phyloP scores from a whole-genome alignment of 2,888 invertebrate genomes.

The Lochmaea capreae region DNA sequence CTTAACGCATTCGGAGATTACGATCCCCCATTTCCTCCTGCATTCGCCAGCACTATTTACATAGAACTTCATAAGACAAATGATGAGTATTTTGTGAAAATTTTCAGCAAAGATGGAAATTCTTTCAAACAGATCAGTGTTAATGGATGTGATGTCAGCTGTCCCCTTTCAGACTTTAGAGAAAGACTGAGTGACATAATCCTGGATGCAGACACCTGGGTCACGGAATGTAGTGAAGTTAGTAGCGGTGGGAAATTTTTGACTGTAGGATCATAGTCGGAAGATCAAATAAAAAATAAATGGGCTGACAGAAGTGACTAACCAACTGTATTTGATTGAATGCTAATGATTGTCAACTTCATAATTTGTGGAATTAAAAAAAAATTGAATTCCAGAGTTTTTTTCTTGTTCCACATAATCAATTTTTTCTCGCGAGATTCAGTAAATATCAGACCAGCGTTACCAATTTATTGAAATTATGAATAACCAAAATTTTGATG shows the following conservation, averaged over 20 bases:
- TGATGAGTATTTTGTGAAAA: neutral
- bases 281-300: neutral
- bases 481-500: no score
- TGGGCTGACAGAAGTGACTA: neutral
- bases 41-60: slow-evolving; percentile 21
- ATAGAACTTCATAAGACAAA: slow-evolving; percentile 69
- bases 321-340: no score
- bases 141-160: neutral
- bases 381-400: neutral
- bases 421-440: no score
- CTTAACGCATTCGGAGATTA: slow-evolving; percentile 16
- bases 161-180: neutral
- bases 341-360: neutral
- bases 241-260: neutral
- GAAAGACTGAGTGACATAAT: neutral
- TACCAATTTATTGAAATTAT: no score
- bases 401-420: no score
- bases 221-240: neutral
- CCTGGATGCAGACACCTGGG: neutral
- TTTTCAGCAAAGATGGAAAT: slow-evolving; percentile 4
- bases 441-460: no score
- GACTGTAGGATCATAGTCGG: neutral
- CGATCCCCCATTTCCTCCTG: slow-evolving; percentile 13
- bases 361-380: neutral
- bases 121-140: neutral